Evolutionary conservation across 1,140 invertebrate genomes (phyloP).

Genomic region (Trichoplusia ni): DNA sequence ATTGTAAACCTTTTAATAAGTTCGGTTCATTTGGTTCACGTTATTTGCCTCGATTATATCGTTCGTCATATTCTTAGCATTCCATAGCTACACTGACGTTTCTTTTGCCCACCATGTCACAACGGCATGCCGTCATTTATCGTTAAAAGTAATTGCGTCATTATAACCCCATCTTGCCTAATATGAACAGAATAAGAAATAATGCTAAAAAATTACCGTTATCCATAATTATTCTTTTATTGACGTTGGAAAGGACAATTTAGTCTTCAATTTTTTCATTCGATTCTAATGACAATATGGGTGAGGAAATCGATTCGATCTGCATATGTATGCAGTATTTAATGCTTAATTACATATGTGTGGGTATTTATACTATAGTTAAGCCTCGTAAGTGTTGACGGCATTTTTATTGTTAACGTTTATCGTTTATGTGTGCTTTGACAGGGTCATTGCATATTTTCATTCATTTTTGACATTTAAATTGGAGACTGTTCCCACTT

Average conservation of each 20-base stretch:
- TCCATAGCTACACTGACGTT: not conserved
- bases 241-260: not conserved
- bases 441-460: slow-evolving; percentile 19
- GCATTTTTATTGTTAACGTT: slow-evolving; percentile 26
- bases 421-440: slow-evolving; percentile 15
- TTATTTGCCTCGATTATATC: not conserved
- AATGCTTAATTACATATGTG: not conserved
- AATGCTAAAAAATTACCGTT: slow-evolving; percentile 1
- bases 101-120: not conserved
- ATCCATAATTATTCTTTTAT: not conserved
- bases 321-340: slow-evolving; percentile 8
- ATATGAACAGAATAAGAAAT: slow-evolving; percentile 7
- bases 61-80: not conserved
- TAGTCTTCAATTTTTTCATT: not conserved
- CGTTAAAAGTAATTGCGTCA: slow-evolving; percentile 14
- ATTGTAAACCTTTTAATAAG: no score
- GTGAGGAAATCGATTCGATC: slow-evolving; percentile 23
- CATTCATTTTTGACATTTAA: slow-evolving; percentile 23
- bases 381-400: not conserved
- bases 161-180: slow-evolving; percentile 3
- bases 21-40: no score
- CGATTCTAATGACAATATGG: slow-evolving; percentile 22
- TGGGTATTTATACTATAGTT: not conserved
- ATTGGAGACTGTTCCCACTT: slow-evolving; percentile 12
- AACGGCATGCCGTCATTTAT: not conserved